Evolutionary conservation across 2,888 invertebrate genomes (phyloP), one percentile per base, ranked within the genome.

Genomic region (Caenorhabditis sulstoni): DNA sequence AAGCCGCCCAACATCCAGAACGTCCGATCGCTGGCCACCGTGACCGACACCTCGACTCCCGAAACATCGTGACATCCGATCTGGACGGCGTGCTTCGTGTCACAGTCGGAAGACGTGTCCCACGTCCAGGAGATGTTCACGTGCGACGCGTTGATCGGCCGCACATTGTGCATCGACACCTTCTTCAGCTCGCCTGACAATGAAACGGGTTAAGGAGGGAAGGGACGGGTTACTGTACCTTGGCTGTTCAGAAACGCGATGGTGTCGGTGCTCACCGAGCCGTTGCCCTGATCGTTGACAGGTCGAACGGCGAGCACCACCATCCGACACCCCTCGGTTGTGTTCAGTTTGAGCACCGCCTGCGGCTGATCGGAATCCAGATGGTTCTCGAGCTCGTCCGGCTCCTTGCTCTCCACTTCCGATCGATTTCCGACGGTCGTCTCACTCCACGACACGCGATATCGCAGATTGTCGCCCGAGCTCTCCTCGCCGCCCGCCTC

Each of bases 391-490:
- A 61, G 47, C 50, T 67, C 53, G 53, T 64, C 68, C 49, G 57
- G 61, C 11, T 71, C 64, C 37, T 39, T 44, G 39, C 29, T 44
- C 52, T 67, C 50, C 0, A 65, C 58, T 35, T 76, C 79, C 7
- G 64, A 49, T 16, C 50, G 12, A 44, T 64, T 73, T 8, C 62
- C 71, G 9, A 73, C 64, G 12, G 73, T 44, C 11, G 64, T 50
- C 22, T 87, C 86, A 8, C 78, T 77, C 88, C 88, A 89, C 5
- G 85, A 79, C 14, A 89, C 86, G 14, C 86, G 84, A 78, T 88
- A 89, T 12, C 88, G 76, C 35, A 87, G 76, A 71, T 88, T 85
- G 8, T 86, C 82, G 12, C 85, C 87, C 14, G 83, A 78, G 11
- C 66, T 29, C 16, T 76, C 53, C 66, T 84, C 41, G 41, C 79